Conservation (phyloP, 2,113 vertebrate genomes). For the Monopterus albus region DNA sequence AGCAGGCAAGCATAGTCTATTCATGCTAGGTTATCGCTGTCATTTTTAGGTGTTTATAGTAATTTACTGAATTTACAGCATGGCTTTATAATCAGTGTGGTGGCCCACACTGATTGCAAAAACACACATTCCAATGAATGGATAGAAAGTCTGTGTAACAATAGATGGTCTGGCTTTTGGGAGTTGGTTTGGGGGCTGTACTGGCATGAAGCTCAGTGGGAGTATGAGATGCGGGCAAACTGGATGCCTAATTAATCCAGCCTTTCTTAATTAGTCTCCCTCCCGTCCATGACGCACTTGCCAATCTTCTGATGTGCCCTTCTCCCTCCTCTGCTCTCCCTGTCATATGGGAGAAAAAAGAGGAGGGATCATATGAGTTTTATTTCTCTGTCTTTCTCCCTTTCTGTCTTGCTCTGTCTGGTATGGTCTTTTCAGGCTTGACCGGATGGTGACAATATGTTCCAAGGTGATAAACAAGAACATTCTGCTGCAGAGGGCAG, state of each 20-base stretch:
- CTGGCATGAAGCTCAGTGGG: constrained; percentile 69
- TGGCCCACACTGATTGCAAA: constrained; percentile 32
- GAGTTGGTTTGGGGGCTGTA: constrained; percentile 57
- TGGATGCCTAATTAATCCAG: constrained; percentile 80
- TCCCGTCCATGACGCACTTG: constrained; percentile 63
- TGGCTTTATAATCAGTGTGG: constrained; percentile 15
- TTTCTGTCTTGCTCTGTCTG: constrained; percentile 27
- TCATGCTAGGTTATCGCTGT: not conserved
- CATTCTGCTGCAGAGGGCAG: constrained; percentile 60
- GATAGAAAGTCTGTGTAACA: constrained; percentile 58
- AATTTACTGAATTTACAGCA: constrained; percentile 32
- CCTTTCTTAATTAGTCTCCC: constrained; percentile 79
- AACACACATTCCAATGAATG: constrained; percentile 59
- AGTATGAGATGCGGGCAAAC: constrained; percentile 70
- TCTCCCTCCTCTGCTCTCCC: constrained; percentile 21
- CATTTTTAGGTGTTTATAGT: constrained; percentile 7
- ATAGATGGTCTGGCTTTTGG: constrained; percentile 54
- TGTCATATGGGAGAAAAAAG: too few relatives aligned
- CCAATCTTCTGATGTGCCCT: constrained; percentile 48
- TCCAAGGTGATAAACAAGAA: constrained; percentile 77
- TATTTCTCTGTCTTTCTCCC: constrained; percentile 11
- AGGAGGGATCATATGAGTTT: too few relatives aligned
- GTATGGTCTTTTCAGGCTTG: constrained; percentile 53
- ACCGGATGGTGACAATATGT: constrained; percentile 75
- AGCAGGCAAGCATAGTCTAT: not conserved